Base-by-base conservation (phyloP, 2,888 invertebrate species). In the Bombylius discolor region DNA sequence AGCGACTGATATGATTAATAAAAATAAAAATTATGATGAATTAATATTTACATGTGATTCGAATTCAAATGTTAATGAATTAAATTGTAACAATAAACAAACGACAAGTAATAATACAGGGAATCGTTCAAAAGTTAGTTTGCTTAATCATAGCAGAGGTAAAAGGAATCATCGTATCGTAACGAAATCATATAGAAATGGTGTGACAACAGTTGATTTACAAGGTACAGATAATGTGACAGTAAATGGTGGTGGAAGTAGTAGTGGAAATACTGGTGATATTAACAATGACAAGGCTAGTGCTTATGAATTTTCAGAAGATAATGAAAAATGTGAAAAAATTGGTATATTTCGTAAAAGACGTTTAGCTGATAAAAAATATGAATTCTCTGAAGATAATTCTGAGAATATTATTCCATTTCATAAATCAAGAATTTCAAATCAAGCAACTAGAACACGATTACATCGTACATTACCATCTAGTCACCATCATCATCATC, bases 331-430 rank as follows among this genome's bases (percentile, higher is more conserved):
- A 62, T 89, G 86, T 66, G 90, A 90, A 68, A 90, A 90, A 66
- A 79, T 91, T n/a, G 89, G 88, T 64, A 85, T 85, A 66, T 90
- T 89, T 67, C 79, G 92, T 8, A 89, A 89, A 68, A 81, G 90
- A 54, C 81, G 91, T 8, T 73, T 92, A 53, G 93, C 93, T 0
- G 92, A 93, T 66, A 93, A 93, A 70, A 92, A 91, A 69, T 93
- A 93, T 68, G 92, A 92, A 67, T 92, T 93, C 67, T 88, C 87
- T 0, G 91, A 90, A 64, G 89, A 89, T 58, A 81, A 81, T 62
- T 77, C 79, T 0, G 82, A 82, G 65, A 82, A 82, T 63, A 81
- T 82, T 56, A 77, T 81, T 65, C 76, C 68, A 50, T 71, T 69
- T 64, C 76, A 69, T 60, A 78, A 69, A 63, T 53, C 57, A 33